Base-by-base conservation (phyloP, 2,113 vertebrate genomes). In the Eulemur macaco region DNA sequence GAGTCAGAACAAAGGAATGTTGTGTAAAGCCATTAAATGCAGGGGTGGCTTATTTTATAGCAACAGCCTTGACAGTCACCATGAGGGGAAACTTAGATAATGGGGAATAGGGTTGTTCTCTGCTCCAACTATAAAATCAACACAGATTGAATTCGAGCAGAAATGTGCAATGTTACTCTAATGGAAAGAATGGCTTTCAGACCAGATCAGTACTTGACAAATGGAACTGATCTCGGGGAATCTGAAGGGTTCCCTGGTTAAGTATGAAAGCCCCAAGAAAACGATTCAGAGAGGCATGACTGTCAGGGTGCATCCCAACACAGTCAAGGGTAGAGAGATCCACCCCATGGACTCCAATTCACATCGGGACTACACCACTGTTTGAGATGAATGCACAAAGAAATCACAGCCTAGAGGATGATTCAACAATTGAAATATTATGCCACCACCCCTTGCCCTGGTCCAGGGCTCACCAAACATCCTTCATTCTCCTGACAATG, bases 91-190 rank as follows among this genome's bases (percentile, higher is more conserved):
- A 76, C 27, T 76, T 90, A 84, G 74, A 76, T 73, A 95, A 76
- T 93, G 64, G 12, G 29, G 3, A 86, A 94, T 80, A 86, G 25
- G 12, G 3, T 54, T 76, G 29, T 81, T 90, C 23, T 88, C 73
- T 94, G 42, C 20, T 73, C 42, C 77, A 93, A 20, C 18, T 92
- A 60, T 63, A 94, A 94, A 90, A 88, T 76, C 88, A 90, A 71
- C 1, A 58, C 29, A 78, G 31, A 77, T 21, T 94, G 63, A 92
- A 82, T 58, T 66, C 88, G 10, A 89, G 7, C 20, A 92, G 91
- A 94, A 68, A 63, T 52, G 69, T 80, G 71, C 6, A 73, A 91
- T 80, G 37, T 92, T 39, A 50, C 4, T 17, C 25, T 83, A 78
- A 56, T 52, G 73, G 81, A 71, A 91, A 84, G 31, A 89, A 69